A percentile compares a stretch with the other conserved stretches of the same genome.
Conservation (phyloP, 64 coral and sea anemone genomes). For the Actinia tenebrosa region DNA sequence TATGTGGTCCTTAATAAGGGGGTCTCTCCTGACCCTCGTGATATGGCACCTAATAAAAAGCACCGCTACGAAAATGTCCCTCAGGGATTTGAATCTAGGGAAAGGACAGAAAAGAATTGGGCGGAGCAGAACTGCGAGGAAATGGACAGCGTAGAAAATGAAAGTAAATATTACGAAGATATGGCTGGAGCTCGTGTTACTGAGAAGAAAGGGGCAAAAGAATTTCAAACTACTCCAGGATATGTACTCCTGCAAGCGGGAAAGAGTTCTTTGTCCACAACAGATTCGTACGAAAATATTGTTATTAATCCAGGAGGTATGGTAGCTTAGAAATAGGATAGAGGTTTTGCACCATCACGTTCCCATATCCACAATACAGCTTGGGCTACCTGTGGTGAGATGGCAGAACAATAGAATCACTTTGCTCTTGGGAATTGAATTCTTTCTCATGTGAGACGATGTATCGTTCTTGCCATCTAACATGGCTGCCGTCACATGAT, state of each 20-base stretch:
- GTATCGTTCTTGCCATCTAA: too few species aligned
- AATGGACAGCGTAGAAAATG: not conserved
- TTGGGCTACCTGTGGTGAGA: too few species aligned
- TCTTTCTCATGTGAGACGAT: too few species aligned
- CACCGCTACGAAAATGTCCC: slow-evolving; percentile 51
- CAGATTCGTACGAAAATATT: slow-evolving; percentile 13
- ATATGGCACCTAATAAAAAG: not conserved
- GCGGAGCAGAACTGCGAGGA: not conserved
- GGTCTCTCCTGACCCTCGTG: slow-evolving; percentile 15
- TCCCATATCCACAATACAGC: too few species aligned
- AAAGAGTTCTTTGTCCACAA: not conserved
- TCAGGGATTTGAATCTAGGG: not conserved
- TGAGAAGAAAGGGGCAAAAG: not conserved
- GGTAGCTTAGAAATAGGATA: not conserved
- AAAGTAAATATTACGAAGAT: not conserved
- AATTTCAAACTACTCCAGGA: not conserved
- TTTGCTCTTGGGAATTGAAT: too few species aligned
- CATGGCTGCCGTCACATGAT: too few species aligned
- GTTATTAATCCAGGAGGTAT: not conserved
- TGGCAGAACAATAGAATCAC: too few species aligned
- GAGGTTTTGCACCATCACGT: too few species aligned
- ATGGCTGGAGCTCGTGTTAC: not conserved
- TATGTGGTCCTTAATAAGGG: slow-evolving; percentile 35
- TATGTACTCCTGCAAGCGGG: not conserved
- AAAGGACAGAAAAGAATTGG: not conserved